A percentile compares a stretch with the other conserved stretches of the same genome.
Conservation (phyloP, 2,888 invertebrate species). For the Thelaira solivaga region DNA sequence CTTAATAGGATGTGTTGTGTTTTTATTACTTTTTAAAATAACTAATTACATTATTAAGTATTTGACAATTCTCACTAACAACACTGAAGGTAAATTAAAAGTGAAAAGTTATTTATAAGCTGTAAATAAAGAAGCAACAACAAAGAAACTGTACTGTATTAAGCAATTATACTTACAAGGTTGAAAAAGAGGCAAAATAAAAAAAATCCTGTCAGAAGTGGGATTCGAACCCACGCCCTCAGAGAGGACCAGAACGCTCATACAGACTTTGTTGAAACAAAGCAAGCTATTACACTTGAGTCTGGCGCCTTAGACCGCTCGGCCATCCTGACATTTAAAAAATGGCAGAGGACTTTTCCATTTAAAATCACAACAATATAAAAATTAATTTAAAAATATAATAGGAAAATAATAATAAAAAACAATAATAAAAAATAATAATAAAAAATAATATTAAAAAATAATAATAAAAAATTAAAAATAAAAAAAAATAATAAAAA, state of each 20-base stretch:
- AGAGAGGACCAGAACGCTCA: constrained; percentile 65
- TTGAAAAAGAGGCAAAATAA: not conserved
- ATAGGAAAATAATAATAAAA: too few relatives aligned
- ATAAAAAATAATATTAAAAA: too few relatives aligned
- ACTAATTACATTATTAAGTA: too few relatives aligned
- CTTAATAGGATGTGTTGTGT: too few relatives aligned
- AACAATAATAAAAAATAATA: too few relatives aligned
- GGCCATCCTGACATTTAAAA: constrained; percentile 76
- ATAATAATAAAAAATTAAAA: too few relatives aligned
- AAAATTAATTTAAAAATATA: too few relatives aligned
- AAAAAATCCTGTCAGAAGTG: constrained; percentile 66
- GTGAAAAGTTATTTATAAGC: not conserved
- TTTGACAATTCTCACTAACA: constrained; percentile 28
- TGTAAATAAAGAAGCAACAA: not conserved
- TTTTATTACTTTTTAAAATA: too few relatives aligned
- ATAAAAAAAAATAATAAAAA: too few relatives aligned
- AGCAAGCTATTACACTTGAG: constrained; percentile 67
- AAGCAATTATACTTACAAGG: not conserved
- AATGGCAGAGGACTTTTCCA: too few relatives aligned
- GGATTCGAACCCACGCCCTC: constrained; percentile 64
- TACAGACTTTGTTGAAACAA: constrained; percentile 20
- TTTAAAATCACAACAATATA: too few relatives aligned
- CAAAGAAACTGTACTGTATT: not conserved
- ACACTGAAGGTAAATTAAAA: constrained; percentile 1
- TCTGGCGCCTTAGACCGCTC: constrained; percentile 76